Base-by-base conservation (phyloP, 2,113 vertebrate species). In the Puffinus mauretanicus region DNA sequence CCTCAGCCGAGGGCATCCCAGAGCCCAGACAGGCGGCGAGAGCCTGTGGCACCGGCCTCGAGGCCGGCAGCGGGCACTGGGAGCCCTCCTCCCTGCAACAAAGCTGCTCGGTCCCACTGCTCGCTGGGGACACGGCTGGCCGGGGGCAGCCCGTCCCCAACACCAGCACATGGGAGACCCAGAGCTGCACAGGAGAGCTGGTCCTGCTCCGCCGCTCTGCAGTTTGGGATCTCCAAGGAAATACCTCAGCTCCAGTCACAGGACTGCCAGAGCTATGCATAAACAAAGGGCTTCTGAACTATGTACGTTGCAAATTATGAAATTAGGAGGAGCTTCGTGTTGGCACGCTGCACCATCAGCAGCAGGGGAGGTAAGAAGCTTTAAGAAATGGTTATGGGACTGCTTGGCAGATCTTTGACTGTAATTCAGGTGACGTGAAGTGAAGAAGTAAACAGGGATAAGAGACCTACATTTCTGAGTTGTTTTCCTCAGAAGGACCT, bases 331-430 rank as follows among this genome's bases (percentile, higher is more conserved):
- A 71, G 71, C 71, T 4, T 4, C 5, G 0, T 1, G 61, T 9
- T 54, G 86, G 92, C 94, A 88, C 0, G 0, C 26, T 1, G 51
- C 5, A 3, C n/a, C 1, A 0, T 4, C 3, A 0, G 89, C 60
- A 42, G 55, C 46, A 21, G n/a, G 11, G 65, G 49, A 70, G 38
- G 4, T 52, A 19, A 91, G 42, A 11, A 42, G 36, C 14, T 86
- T 60, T 42, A 29, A n/a, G 46, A 65, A 34, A 61, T 1, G 16
- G 79, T 30, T 88, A 66, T 7, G 44, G 82, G 73, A 64, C 42
- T 16, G 62, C 19, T 3, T 4, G 1, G 25, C 15, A 51, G n/a
- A 75, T 7, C 27, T 54, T 16, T 4, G 47, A 16, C 71, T n/a
- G 30, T 16, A 60, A 72, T 42, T 55, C 73, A n/a, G 36, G 69